Evolutionary conservation across 2,888 invertebrate species (phyloP), one percentile per base, ranked within the genome.

Genomic region (Zygaena filipendulae): DNA sequence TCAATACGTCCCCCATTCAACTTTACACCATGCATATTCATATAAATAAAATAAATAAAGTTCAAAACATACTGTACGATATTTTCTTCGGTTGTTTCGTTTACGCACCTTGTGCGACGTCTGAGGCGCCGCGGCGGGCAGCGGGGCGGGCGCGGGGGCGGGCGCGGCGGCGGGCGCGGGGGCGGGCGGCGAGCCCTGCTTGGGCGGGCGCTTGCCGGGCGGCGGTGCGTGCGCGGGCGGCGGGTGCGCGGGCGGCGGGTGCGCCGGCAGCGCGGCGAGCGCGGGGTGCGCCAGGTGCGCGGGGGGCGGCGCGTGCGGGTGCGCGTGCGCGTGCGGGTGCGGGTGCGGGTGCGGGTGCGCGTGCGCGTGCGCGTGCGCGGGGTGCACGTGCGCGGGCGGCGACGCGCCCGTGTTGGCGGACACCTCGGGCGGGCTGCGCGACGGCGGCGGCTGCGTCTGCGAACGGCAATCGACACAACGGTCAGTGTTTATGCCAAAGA

Each of bases 321-420:
- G 39, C 11, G 25, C 22, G 21, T 49, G 41, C 22, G 41, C 50
- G 13, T 54, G 52, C 52, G 61, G 57, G 49, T 49, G 52, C 32
- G 47, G n/a, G n/a, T n/a, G n/a, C n/a, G n/a, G n/a, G n/a, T n/a
- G n/a, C n/a, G n/a, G n/a, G n/a, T n/a, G n/a, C n/a, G n/a, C n/a
- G n/a, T n/a, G n/a, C n/a, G n/a, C n/a, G n/a, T n/a, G 59, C 24
- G 41, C 40, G 27, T 36, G 33, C 18, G 28, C 26, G 4, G 36
- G 30, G 18, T 51, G 35, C 22, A 39, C 50, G n/a, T 55, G 52
- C 48, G 66, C 59, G 35, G 63, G 61, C 12, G 66, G 49, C 3
- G 59, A 50, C 4, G 70, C 58, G 14, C 63, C 64, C 31, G 50
- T 67, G 48, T 74, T 74, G 20, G 75, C 75, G 0, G 75, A 75